phyloP scores from a whole-genome alignment of 2,888 invertebrate species.

The Gibbula magus region DNA sequence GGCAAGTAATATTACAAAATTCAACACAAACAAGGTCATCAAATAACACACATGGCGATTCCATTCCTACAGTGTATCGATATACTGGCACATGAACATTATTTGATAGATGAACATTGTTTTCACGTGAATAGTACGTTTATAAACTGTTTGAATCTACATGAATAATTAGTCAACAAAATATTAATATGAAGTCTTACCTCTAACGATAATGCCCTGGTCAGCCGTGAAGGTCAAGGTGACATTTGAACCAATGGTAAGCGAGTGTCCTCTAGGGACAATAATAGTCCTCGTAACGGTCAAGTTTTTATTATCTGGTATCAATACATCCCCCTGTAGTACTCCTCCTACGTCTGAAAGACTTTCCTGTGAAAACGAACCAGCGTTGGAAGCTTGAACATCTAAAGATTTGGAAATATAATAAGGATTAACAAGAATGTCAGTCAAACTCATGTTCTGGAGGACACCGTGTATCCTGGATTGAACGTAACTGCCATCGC shows the following conservation, averaged over 20 bases:
- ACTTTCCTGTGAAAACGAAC: not conserved
- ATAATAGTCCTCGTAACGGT: not conserved
- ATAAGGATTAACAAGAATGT: not conserved
- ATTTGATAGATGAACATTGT: too few species aligned
- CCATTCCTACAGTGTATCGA: too few species aligned
- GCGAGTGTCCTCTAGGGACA: not conserved
- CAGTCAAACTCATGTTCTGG: not conserved
- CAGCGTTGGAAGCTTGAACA: not conserved
- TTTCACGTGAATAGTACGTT: too few species aligned
- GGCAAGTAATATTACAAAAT: too few species aligned
- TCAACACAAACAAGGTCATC: too few species aligned
- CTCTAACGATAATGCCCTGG: not conserved
- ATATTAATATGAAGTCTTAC: too few species aligned
- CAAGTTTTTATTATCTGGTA: not conserved
- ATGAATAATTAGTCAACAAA: too few species aligned
- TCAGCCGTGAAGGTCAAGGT: not conserved
- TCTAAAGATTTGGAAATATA: not conserved
- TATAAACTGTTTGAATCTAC: too few species aligned
- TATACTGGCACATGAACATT: too few species aligned
- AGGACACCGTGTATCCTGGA: not conserved
- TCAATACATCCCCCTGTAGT: not conserved
- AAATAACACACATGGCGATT: too few species aligned
- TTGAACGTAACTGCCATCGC: not conserved
- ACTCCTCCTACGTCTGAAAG: not conserved
- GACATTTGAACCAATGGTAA: not conserved